These are phyloP conservation scores for Ferdinandea cuprea DNA, from an alignment of 2,888 invertebrate genomes.

Conservation along the genomic window DNA sequence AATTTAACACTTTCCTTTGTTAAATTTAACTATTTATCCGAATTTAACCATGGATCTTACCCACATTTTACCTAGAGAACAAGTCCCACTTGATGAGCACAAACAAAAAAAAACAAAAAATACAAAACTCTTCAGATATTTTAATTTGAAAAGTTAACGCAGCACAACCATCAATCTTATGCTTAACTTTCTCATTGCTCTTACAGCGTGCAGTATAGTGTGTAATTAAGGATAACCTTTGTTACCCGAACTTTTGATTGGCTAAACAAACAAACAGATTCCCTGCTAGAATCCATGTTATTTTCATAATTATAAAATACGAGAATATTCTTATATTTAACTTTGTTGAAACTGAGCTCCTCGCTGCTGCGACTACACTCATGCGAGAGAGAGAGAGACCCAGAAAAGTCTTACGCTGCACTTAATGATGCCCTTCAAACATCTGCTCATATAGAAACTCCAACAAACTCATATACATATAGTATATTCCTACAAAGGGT, in stretches of 20 bases:
- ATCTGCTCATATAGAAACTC: background rate
- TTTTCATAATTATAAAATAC: constrained; percentile 49
- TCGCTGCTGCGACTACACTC: too few relatives aligned
- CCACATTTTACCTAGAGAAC: too few relatives aligned
- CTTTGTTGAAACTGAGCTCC: constrained; percentile 36
- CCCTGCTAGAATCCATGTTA: constrained; percentile 13
- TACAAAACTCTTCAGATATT: background rate
- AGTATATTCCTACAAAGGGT: too few relatives aligned
- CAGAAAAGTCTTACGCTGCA: constrained; percentile 20
- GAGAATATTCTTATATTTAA: constrained; percentile 56
- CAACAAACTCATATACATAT: too few relatives aligned
- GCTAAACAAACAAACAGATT: constrained; percentile 10
- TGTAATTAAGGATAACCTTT: constrained; percentile 50
- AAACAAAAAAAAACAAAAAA: background rate
- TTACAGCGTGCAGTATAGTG: constrained; percentile 17
- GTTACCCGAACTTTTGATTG: constrained; percentile 41
- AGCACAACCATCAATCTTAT: constrained; percentile 32
- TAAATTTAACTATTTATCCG: too few relatives aligned
- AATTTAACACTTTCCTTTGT: too few relatives aligned
- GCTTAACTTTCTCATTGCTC: constrained; percentile 8
- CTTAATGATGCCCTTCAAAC: constrained; percentile 8
- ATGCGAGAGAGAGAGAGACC: too few relatives aligned
- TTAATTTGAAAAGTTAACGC: constrained; percentile 45
- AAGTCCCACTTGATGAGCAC: too few relatives aligned
- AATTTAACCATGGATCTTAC: too few relatives aligned